Evolutionary conservation across 2,113 vertebrate species (phyloP).

Genomic region (Melanocharis versteri): DNA sequence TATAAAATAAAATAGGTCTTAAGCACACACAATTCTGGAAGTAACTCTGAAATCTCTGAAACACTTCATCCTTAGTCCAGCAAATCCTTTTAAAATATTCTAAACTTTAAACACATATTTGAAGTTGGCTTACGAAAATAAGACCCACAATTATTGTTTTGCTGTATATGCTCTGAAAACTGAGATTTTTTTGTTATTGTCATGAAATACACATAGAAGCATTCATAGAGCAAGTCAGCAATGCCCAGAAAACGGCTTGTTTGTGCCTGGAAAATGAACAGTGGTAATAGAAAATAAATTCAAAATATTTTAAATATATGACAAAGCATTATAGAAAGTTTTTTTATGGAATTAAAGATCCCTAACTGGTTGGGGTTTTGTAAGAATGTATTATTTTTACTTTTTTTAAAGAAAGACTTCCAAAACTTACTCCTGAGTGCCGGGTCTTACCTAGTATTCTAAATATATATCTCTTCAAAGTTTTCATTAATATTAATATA

Average conservation of each 20-base stretch:
- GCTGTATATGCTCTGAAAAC: neutral
- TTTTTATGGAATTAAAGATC: neutral
- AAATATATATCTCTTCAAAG: neutral
- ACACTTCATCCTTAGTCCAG: neutral
- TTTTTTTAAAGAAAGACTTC: neutral
- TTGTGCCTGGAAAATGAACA: neutral
- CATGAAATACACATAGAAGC: neutral
- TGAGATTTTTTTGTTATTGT: neutral
- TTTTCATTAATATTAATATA: neutral
- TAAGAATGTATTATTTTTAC: neutral
- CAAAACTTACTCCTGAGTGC: neutral
- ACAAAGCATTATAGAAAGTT: neutral
- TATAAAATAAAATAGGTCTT: neutral
- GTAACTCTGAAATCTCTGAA: neutral
- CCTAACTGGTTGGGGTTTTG: neutral
- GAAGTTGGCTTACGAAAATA: neutral
- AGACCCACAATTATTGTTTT: neutral
- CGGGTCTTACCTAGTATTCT: neutral
- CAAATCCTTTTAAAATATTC: neutral
- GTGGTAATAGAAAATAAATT: neutral
- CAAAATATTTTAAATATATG: neutral
- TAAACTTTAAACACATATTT: neutral
- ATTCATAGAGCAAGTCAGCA: neutral
- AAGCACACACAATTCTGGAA: neutral
- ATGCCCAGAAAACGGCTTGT: neutral